These are phyloP conservation scores for Andrena praecox DNA, from an alignment of 2,888 invertebrate genomes.

Conservation along the genomic window DNA sequence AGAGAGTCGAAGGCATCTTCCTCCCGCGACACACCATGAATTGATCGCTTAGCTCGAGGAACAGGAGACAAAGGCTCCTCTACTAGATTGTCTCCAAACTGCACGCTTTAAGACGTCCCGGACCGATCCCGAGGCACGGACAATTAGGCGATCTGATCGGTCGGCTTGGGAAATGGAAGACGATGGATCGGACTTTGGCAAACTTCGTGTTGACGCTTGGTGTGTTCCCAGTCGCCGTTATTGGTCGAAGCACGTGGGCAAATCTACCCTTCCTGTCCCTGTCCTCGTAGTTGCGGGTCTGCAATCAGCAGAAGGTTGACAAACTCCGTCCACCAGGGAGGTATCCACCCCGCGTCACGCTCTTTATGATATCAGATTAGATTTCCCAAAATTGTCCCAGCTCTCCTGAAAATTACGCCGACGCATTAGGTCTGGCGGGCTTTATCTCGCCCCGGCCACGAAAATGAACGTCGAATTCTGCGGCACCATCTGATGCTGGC, in stretches of 20 bases:
- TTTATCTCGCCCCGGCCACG: conserved; percentile 21
- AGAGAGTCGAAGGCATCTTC: conserved; percentile 7
- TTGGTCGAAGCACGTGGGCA: conserved; percentile 41
- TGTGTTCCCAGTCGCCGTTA: conserved; percentile 51
- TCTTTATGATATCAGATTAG: conserved; percentile 68
- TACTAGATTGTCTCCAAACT: conserved; percentile 55
- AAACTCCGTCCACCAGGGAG: conserved; percentile 61
- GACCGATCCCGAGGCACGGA: conserved; percentile 53
- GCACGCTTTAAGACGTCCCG: conserved; percentile 49
- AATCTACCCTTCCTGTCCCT: conserved; percentile 26
- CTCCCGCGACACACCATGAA: not conserved
- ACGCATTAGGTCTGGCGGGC: conserved; percentile 16
- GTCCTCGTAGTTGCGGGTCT: conserved; percentile 70
- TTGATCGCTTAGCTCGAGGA: conserved; percentile 39
- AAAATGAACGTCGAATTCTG: conserved; percentile 36
- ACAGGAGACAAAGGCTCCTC: conserved; percentile 45
- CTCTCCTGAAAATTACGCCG: conserved; percentile 55
- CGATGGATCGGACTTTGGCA: conserved; percentile 58
- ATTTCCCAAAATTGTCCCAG: conserved; percentile 58
- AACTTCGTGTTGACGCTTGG: conserved; percentile 65
- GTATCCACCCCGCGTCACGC: conserved; percentile 54
- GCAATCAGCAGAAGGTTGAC: conserved; percentile 73
- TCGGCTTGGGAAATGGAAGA: conserved; percentile 20
- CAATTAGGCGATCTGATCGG: conserved; percentile 68
- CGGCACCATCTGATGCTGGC: conserved; percentile 13